Evolutionary conservation across 2,888 invertebrate species (phyloP), one percentile per base, ranked within the genome.

Genomic region (Luperina testacea): DNA sequence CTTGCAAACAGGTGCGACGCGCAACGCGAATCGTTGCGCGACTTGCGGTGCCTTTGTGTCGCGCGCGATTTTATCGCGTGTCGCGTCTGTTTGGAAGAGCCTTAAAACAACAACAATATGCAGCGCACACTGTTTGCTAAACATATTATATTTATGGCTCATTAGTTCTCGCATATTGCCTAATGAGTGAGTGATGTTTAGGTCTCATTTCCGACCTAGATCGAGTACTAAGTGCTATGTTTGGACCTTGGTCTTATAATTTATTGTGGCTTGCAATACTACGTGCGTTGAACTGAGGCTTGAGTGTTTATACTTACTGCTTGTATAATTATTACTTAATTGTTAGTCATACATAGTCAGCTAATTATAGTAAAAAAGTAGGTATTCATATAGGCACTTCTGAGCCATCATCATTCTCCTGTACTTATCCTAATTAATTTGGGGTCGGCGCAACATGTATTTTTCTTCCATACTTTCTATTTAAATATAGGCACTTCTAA

Each of bases 181-280:
- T 68, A 68, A 15, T 38, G 68, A 70, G n/a, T 42, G 48, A 72
- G n/a, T 42, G 48, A 72, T 67, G 73, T 80, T 82, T 78, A 84
- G 69, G 71, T 81, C 85, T 82, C 65, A 69, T 87, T 85, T 81
- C 87, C 78, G 85, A 88, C 85, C 87, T 87, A 88, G 81, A 85
- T 88, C 72, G 65, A 73, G 72, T 53, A 27, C 75, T 67, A 27
- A 65, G 59, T 64, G 75, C 75, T 72, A 51, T n/a, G 67, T 15
- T n/a, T 59, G 76, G 80, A 81, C 87, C 89, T 87, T 85, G 87
- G 32, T 57, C 73, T 72, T 73, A 57, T 68, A 83, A 74, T 68
- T 73, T 70, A 73, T 68, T 72, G 42, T 53, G 15, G 45, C 71
- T 74, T 72, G 83, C 84, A 86, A 53, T 59, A 72, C 32, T 48